A percentile compares a stretch with the other conserved stretches of the same genome.
Conservation (phyloP, 2,113 vertebrate genomes). For the Antechinus stuartii region DNA sequence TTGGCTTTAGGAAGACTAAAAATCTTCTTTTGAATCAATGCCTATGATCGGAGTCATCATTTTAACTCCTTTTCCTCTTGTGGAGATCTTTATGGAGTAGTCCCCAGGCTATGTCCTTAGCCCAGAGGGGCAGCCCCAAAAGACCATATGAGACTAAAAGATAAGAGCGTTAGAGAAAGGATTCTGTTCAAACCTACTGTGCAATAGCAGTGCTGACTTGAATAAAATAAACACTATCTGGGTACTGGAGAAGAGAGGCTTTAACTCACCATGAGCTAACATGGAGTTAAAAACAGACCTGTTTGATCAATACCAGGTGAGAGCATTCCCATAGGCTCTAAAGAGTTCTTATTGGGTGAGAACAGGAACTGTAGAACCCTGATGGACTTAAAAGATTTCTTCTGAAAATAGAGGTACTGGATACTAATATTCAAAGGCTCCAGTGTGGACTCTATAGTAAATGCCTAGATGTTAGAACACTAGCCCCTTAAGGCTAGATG, state of each 20-base stretch:
- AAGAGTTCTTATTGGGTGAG: too few species aligned
- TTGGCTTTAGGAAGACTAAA: neutral
- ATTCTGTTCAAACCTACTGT: neutral
- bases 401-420: neutral
- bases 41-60: neutral
- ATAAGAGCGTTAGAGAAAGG: neutral
- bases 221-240: neutral
- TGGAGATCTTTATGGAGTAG: neutral
- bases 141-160: neutral
- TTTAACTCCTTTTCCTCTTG: too few species aligned
- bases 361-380: too few species aligned
- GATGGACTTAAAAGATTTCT: too few species aligned
- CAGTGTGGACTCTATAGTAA: neutral
- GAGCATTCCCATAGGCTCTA: neutral
- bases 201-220: neutral
- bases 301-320: neutral
- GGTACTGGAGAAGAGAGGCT: neutral
- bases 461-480: neutral
- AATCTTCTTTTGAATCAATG: neutral
- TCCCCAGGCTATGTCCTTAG: too few species aligned
- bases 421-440: neutral
- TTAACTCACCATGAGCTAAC: neutral
- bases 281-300: neutral
- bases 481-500: neutral
- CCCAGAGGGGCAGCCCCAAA: neutral